Evolutionary conservation across 2,797 vertebrate genomes (phyloP), one percentile per base, ranked within the genome.

Genomic region (Spinus olivaceus): DNA sequence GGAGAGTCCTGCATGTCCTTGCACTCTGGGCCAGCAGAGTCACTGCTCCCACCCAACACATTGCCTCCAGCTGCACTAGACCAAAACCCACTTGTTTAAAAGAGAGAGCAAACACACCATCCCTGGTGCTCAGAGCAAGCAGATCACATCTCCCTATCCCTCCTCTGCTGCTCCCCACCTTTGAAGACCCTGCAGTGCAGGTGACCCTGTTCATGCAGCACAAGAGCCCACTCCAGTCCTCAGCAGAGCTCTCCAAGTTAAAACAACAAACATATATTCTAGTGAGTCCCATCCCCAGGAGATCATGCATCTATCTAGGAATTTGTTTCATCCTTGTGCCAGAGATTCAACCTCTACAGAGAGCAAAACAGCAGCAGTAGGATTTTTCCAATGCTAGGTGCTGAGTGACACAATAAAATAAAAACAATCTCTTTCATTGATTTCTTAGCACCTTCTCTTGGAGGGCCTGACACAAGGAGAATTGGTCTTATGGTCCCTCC

Each of bases 301-400:
- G 7, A 74, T 82, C 53, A 80, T 90, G 42, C 64, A 57, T 78
- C 84, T 93, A 23, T 92, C 88, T 85, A 95, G 93, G 86, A 94
- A 95, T 91, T 74, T 65, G 42, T 87, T 97, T 95, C 79, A 92
- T 87, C 67, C 79, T 46, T 0, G 1, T 92, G 92, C 93, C 93
- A 93, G 79, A 87, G 65, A 64, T 46, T 80, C 73, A 83, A 28
- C 46, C 41, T 80, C 72, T 83, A 42, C 71, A 85, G 42, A 82
- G 39, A 82, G n/a, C 25, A 72, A 71, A 90, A 50, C 71, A 64
- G 61, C 61, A 94, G 69, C n/a, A 80, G 74, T 16, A 80, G 57
- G 47, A 27, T 57, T 82, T 74, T 92, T 77, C 50, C 8, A 2
- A 11, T 74, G 42, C 14, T 63, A 35, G 46, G 46, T 74, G 71